Evolutionary conservation across 2,797 vertebrate species (phyloP), one percentile per base, ranked within the genome.

Genomic region (Picus viridis): DNA sequence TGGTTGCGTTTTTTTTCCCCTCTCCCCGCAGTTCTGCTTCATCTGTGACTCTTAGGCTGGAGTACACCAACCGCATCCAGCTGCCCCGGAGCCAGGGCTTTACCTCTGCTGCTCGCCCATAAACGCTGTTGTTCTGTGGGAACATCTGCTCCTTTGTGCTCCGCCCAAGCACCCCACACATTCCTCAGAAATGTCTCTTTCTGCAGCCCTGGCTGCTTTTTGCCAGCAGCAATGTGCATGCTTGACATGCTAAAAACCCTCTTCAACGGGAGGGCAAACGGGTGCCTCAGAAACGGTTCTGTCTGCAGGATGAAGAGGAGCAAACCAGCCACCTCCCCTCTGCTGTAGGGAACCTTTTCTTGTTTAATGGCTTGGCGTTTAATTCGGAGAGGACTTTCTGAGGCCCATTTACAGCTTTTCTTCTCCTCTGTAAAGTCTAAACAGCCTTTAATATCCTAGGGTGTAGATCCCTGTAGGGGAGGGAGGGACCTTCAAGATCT

Each of bases 61-160:
- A 86, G 72, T 29, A 93, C 13, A 6, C 64, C 85, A 74, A 88
- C 84, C 1, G 0, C 83, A 96, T 91, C 47, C 92, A 94, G 83
- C 94, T 96, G 96, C 95, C 96, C 96, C 26, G 89, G 68, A 96
- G 96, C 96, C 96, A 96, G 95, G 94, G 96, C 94, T 95, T 96
- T 96, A 94, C 96, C 96, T 95, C 80, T 79, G 83, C 45, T 86
- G 47, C 22, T 79, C 91, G 85, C 36, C 92, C 85, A 72, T 86
- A 74, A 96, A 47, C 87, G 68, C 87, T 88, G 74, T 63, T 93
- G 88, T 95, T 95, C 94, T 96, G 93, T 95, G 96, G 94, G 96
- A 96, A 96, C 94, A 96, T 92, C 95, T 96, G 96, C 93, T 94
- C 85, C 0, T 84, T 91, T 74, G 54, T 45, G 91, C 93, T 95